phyloP scores from a whole-genome alignment of 2,888 invertebrate species.

The Drosophila demipolita region DNA sequence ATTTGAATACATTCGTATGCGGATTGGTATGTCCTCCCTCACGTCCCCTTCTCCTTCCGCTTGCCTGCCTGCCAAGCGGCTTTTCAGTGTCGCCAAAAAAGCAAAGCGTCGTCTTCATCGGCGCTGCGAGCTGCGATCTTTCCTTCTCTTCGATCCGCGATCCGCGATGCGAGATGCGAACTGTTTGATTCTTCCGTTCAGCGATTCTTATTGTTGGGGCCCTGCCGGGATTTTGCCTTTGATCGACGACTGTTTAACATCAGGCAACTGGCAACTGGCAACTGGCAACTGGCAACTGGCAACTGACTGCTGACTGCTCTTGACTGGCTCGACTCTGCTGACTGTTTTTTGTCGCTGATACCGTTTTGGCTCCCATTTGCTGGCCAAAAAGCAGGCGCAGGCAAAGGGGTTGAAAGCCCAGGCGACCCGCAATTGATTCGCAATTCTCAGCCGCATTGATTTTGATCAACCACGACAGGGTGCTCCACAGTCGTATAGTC shows the following conservation, averaged over 20 bases:
- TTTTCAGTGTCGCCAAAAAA: conserved; percentile 80
- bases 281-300: conserved; percentile 21
- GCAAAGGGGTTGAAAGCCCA: conserved; percentile 41
- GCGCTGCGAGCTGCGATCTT: conserved; percentile 21
- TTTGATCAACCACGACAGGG: conserved; percentile 80
- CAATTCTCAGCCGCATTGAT: conserved; percentile 77
- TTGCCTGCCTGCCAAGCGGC: conserved; percentile 55
- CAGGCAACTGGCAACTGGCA: conserved; percentile 45
- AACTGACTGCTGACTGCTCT: conserved; percentile 13
- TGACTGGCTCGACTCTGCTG: conserved; percentile 9
- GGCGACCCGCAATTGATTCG: conserved; percentile 76
- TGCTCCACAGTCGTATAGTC: conserved; percentile 41
- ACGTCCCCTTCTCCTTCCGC: neutral
- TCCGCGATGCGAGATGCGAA: conserved; percentile 14
- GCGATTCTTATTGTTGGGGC: conserved; percentile 36
- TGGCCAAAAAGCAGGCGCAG: conserved; percentile 37
- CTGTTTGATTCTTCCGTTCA: conserved; percentile 17
- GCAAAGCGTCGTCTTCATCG: conserved; percentile 80
- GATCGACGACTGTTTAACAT: conserved; percentile 78
- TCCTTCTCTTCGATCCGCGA: conserved; percentile 17
- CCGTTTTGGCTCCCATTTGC: conserved; percentile 61
- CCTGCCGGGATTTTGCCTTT: conserved; percentile 76
- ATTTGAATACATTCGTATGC: conserved; percentile 66
- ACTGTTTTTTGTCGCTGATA: conserved; percentile 44
- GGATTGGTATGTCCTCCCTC: conserved; percentile 15